phyloP scores from a whole-genome alignment of 2,888 invertebrate species.

The Cartodere bifasciata region DNA sequence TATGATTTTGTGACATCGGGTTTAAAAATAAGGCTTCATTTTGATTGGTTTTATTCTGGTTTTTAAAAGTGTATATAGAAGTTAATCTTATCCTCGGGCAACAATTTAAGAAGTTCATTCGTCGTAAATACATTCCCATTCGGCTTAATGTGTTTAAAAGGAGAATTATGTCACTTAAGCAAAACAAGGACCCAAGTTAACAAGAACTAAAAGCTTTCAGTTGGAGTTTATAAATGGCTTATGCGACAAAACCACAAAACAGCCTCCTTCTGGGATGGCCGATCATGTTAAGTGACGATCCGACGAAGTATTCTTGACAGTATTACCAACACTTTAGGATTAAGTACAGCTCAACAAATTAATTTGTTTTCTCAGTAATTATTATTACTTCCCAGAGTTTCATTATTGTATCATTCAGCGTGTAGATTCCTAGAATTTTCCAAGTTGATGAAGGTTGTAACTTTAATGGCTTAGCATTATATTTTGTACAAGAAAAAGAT shows the following conservation, averaged over 20 bases:
- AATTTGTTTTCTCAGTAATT: conserved; percentile 4
- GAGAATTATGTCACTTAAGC: conserved; percentile 34
- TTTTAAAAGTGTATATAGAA: too few relatives aligned
- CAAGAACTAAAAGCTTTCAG: conserved; percentile 32
- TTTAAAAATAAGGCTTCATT: too few relatives aligned
- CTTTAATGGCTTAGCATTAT: too few relatives aligned
- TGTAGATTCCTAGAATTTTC: background rate
- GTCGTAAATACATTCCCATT: conserved; percentile 6
- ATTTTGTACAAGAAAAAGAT: too few relatives aligned
- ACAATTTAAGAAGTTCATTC: too few relatives aligned
- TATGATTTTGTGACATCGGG: too few relatives aligned
- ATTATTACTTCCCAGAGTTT: too few relatives aligned
- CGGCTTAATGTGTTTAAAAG: conserved; percentile 32
- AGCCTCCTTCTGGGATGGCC: conserved; percentile 20
- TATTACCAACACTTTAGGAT: conserved; percentile 10
- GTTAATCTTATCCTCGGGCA: too few relatives aligned
- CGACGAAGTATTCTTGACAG: conserved; percentile 15
- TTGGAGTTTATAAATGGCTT: conserved; percentile 31
- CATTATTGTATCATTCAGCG: background rate
- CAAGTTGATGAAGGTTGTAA: too few relatives aligned
- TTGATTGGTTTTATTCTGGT: too few relatives aligned
- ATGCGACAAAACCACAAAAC: conserved; percentile 25
- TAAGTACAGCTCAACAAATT: conserved; percentile 7
- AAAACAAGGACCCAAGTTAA: conserved; percentile 32
- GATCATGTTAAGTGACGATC: conserved; percentile 25